Conservation (phyloP, 2,888 invertebrate genomes). For the Tenthredo distinguenda region DNA sequence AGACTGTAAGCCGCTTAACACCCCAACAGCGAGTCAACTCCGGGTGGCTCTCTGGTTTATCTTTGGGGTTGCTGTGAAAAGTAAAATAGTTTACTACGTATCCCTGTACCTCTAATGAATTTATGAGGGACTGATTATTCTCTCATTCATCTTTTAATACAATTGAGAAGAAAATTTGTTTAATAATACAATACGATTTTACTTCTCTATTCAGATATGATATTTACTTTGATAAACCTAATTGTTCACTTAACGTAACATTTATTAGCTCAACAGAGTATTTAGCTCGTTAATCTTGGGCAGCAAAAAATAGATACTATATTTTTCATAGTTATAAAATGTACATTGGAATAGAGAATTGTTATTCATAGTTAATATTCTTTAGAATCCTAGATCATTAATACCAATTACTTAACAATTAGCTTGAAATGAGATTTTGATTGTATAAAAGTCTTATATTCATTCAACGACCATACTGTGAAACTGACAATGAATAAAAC, state of each 20-base stretch:
- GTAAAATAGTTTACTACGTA: constrained; percentile 24
- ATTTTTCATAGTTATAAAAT: constrained; percentile 8
- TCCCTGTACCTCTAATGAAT: constrained; percentile 21
- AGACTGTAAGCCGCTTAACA: constrained; percentile 77
- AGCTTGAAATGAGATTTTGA: constrained; percentile 32
- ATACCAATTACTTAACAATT: constrained; percentile 23
- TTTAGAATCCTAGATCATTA: not conserved
- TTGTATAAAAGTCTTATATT: constrained; percentile 8
- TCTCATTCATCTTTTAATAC: not conserved
- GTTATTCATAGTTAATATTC: not conserved
- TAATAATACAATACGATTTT: not conserved
- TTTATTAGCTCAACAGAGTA: not conserved
- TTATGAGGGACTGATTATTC: constrained; percentile 18
- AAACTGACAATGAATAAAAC: constrained; percentile 27
- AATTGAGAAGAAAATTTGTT: not conserved
- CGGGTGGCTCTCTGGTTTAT: constrained; percentile 52
- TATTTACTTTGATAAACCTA: not conserved
- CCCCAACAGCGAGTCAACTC: constrained; percentile 65
- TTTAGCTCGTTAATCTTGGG: not conserved
- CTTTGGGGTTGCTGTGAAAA: constrained; percentile 36
- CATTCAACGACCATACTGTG: not conserved
- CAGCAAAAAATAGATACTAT: not conserved
- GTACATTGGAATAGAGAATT: not conserved
- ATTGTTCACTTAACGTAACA: not conserved
- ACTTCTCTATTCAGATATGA: not conserved